phyloP scores from a whole-genome alignment of 2,113 vertebrate genomes.

The Paracanthobrama guichenoti region DNA sequence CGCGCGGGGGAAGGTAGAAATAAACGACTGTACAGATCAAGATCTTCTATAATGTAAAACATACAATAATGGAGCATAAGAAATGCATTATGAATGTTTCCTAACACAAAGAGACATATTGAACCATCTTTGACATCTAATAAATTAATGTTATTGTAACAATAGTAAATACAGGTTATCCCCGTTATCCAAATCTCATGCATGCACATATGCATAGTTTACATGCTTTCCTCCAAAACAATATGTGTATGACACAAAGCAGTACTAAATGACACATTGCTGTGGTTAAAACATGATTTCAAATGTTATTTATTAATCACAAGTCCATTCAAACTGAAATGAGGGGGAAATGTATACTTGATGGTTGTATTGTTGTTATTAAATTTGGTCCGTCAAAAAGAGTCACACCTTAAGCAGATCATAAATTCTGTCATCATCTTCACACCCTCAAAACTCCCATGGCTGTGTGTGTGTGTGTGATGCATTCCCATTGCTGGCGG shows the following conservation, averaged over 20 bases:
- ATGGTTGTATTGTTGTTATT: background rate
- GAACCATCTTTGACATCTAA: background rate
- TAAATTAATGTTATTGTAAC: too few species aligned
- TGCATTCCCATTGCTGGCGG: background rate
- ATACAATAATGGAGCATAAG: background rate
- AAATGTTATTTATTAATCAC: background rate
- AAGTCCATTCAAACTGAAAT: background rate
- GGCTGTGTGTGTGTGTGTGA: background rate
- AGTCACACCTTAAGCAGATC: background rate
- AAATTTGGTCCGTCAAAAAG: background rate
- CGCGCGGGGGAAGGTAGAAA: too few species aligned
- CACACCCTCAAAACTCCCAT: background rate
- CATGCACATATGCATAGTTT: too few species aligned
- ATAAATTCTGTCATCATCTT: background rate
- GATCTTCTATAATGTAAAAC: too few species aligned
- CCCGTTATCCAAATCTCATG: too few species aligned
- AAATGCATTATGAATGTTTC: background rate
- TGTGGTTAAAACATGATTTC: background rate
- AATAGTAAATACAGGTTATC: too few species aligned
- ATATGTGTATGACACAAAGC: too few species aligned
- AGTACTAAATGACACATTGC: too few species aligned
- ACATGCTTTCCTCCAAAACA: too few species aligned
- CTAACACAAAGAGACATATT: background rate
- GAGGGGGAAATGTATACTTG: background rate
- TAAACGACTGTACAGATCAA: too few species aligned